phyloP scores from a whole-genome alignment of 2,888 invertebrate species.

The Mantis religiosa region DNA sequence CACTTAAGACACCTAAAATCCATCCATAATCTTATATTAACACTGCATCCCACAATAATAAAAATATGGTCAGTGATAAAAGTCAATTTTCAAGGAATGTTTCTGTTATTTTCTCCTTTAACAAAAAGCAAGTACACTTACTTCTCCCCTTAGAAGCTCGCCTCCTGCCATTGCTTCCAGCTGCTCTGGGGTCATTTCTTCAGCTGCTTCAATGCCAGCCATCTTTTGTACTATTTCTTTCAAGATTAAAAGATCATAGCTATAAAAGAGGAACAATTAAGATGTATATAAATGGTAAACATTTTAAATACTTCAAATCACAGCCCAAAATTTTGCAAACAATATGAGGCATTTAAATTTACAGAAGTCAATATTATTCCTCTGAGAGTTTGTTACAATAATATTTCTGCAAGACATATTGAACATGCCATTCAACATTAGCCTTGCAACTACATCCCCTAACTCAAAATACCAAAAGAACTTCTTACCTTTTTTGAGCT shows the following conservation, averaged over 20 bases:
- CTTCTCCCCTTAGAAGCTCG: slow-evolving; percentile 90
- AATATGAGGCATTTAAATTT: too few species aligned
- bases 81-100: too few species aligned
- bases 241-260: slow-evolving; percentile 85
- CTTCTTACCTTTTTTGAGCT: slow-evolving; percentile 79
- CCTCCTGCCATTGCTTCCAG: slow-evolving; percentile 96
- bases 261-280: slow-evolving; percentile 41
- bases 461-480: background rate
- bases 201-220: slow-evolving; percentile 96
- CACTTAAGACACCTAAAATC: too few species aligned
- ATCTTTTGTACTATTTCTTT: slow-evolving; percentile 99
- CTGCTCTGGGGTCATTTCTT: slow-evolving; percentile 94
- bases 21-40: too few species aligned
- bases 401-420: too few species aligned
- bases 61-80: too few species aligned
- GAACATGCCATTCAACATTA: background rate
- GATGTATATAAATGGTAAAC: background rate
- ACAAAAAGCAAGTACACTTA: slow-evolving; percentile 41
- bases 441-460: background rate
- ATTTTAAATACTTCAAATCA: too few species aligned
- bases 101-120: too few species aligned
- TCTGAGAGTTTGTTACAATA: background rate
- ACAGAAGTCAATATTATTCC: too few species aligned
- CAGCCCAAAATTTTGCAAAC: background rate
- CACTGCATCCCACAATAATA: too few species aligned